phyloP scores from a whole-genome alignment of 2,113 vertebrate species.

The Rhombomys opimus region DNA sequence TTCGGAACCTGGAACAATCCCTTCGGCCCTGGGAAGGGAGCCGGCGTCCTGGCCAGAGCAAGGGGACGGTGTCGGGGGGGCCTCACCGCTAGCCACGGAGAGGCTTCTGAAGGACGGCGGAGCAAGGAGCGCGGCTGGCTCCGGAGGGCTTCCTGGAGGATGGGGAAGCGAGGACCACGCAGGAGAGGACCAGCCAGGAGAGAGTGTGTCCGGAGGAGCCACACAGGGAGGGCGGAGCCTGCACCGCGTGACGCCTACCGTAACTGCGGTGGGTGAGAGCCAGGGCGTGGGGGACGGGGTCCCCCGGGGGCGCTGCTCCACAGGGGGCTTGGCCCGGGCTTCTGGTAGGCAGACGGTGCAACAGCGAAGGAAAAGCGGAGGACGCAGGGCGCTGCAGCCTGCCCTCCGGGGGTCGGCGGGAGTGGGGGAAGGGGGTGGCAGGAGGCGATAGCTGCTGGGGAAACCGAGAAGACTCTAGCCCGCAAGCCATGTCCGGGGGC shows the following conservation, averaged over 20 bases:
- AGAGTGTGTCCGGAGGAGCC: neutral
- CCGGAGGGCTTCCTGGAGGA: neutral
- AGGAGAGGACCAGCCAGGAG: neutral
- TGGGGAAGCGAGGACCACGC: no score
- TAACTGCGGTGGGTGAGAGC: no score
- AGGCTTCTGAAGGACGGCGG: neutral
- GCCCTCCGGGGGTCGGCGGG: neutral
- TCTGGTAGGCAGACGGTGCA: slow-evolving; percentile 9
- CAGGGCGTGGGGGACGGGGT: neutral
- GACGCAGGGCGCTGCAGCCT: neutral
- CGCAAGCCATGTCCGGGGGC: neutral
- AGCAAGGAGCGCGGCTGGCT: neutral
- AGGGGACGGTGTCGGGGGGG: neutral
- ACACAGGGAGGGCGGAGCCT: neutral
- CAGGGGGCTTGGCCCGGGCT: neutral
- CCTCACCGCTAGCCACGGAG: neutral
- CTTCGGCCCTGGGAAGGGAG: neutral
- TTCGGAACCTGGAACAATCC: neutral
- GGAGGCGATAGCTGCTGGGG: neutral
- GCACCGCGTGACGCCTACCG: no score
- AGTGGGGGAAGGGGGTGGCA: neutral
- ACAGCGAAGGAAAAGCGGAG: neutral
- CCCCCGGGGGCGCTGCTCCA: no score
- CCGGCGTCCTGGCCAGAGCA: neutral
- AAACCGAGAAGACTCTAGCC: neutral